Conservation (phyloP, 2,888 invertebrate species). For the Hirtodrosophila trivittata region DNA sequence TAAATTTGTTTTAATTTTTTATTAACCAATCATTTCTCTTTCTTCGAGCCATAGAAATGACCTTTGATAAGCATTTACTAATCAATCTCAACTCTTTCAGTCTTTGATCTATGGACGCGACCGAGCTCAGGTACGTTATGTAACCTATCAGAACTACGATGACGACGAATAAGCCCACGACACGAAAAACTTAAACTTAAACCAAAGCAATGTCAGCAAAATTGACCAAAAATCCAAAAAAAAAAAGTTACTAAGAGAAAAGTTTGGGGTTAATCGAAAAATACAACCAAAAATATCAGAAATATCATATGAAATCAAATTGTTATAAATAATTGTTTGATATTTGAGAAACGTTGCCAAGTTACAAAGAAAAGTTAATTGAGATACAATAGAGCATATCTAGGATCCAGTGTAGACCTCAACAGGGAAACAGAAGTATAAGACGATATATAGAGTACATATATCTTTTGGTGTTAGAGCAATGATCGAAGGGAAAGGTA, state of each 20-base stretch:
- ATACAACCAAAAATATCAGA: conserved; percentile 84
- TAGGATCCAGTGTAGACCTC: background rate
- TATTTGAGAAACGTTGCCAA: conserved; percentile 45
- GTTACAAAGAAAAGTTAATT: conserved; percentile 7
- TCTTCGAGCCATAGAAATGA: no score
- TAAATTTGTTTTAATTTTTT: no score
- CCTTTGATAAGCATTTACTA: no score
- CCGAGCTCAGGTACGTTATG: conserved; percentile 96
- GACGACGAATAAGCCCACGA: conserved; percentile 88
- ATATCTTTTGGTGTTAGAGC: no score
- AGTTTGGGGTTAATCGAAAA: background rate
- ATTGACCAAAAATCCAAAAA: conserved; percentile 64
- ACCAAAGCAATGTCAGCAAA: conserved; percentile 59
- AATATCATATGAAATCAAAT: conserved; percentile 82
- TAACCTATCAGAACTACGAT: conserved; percentile 96
- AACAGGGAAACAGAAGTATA: background rate
- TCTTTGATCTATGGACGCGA: conserved; percentile 93
- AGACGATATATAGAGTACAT: background rate
- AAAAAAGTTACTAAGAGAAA: conserved; percentile 30
- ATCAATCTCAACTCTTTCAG: conserved; percentile 85
- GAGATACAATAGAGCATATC: conserved; percentile 20
- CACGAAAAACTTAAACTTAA: conserved; percentile 9
- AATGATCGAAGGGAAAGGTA: no score
- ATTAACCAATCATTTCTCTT: no score
- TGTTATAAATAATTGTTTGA: conserved; percentile 55